Percentiles rank a stretch among this genome's conserved stretches.
phyloP scores from a whole-genome alignment of 2,888 invertebrate species.

The Halocaridina rubra region DNA sequence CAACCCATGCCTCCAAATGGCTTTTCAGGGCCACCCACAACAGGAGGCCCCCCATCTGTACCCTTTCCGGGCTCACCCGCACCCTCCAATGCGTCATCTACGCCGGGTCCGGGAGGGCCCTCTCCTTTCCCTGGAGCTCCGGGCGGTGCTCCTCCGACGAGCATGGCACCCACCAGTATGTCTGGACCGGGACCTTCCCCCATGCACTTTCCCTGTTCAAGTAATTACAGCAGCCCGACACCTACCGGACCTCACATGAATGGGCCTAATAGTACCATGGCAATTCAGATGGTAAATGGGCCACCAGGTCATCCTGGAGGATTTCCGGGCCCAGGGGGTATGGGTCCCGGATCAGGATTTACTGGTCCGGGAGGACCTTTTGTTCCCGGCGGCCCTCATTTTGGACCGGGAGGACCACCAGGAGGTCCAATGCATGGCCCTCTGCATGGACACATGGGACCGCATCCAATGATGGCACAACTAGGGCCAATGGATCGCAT shows the following conservation, averaged over 20 bases:
- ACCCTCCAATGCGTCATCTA: slow-evolving; percentile 63
- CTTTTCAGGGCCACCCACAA: slow-evolving; percentile 63
- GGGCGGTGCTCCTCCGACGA: slow-evolving; percentile 55
- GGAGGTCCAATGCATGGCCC: slow-evolving; percentile 59
- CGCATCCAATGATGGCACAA: slow-evolving; percentile 63
- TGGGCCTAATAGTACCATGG: slow-evolving; percentile 61
- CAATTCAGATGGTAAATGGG: slow-evolving; percentile 60
- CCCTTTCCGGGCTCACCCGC: slow-evolving; percentile 63
- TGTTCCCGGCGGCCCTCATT: slow-evolving; percentile 62
- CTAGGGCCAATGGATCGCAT: slow-evolving; percentile 62
- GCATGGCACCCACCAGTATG: slow-evolving; percentile 55
- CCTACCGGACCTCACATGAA: slow-evolving; percentile 63
- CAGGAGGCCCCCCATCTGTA: slow-evolving; percentile 63
- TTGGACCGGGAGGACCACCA: slow-evolving; percentile 62
- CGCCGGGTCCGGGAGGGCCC: slow-evolving; percentile 63
- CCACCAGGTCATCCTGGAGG: slow-evolving; percentile 62
- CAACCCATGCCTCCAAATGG: slow-evolving; percentile 63
- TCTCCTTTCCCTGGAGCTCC: slow-evolving; percentile 62
- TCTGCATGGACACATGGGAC: slow-evolving; percentile 62
- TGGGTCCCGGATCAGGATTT: slow-evolving; percentile 54
- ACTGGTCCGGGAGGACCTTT: slow-evolving; percentile 62
- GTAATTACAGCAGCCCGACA: slow-evolving; percentile 62
- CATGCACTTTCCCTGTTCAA: slow-evolving; percentile 62
- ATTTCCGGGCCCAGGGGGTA: slow-evolving; percentile 53
- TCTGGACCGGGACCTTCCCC: slow-evolving; percentile 57